Base-by-base conservation (phyloP, 1,140 invertebrate genomes). In the Drosophila insularis region DNA sequence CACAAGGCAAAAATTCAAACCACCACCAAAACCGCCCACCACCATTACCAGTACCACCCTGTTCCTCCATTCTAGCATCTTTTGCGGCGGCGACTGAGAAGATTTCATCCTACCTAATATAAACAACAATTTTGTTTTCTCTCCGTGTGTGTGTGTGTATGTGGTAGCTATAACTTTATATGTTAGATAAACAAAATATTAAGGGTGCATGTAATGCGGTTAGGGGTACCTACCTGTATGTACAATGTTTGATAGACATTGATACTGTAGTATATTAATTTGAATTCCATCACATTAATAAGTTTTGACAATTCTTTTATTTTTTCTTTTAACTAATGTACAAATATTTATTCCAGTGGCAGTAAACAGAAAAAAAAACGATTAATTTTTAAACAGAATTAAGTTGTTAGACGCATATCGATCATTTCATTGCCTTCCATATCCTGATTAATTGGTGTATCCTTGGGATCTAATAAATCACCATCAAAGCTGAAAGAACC, bases 371-470 rank as follows among this genome's bases (percentile, higher is more conserved):
- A 46, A 10, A 3, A 50, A 11, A 2, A 37, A 8, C 0, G 37
- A n/a, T 27, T 21, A n/a, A 50, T 19, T 11, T 6, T 1, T n/a
- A n/a, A 19, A 2, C 4, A 11, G 5, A 27, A 2, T 67, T 55
- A 70, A 0, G 10, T 4, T 17, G 67, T 84, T 0, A 32, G 17
- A n/a, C 73, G 62, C 5, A 90, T 63, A 73, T 91, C 89, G 37
- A 91, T 81, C 53, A 81, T 71, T 72, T 91, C 89, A 56, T 84
- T 89, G 19, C 86, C 81, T 69, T 91, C 89, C 74, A 91, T 87
- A 11, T 91, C 85, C 23, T 91, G 74, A 46, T 80, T 76, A 10
- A 61, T 65, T 0, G 89, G 90, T 14, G 89, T 91, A 63, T 91
- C 85, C 39, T 90, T 62, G 1, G 70, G 71, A 8, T 90, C 80